Percentiles rank a stretch among this genome's conserved stretches.
phyloP scores from a whole-genome alignment of 53 echinoderm and acorn worm genomes.

The Holothuria scabra region DNA sequence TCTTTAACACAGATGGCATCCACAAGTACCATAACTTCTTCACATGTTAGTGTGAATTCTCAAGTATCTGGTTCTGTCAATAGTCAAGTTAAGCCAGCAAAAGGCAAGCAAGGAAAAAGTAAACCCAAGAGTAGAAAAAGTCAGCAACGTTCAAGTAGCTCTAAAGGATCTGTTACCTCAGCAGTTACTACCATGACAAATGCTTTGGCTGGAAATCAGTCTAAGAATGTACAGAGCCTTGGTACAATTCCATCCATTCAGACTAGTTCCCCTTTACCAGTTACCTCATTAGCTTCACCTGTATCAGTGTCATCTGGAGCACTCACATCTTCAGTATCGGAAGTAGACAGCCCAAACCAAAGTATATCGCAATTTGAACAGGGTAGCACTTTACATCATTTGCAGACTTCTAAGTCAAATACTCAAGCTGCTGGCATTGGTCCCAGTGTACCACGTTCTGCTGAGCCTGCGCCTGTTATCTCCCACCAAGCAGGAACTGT shows the following conservation, averaged over 20 bases:
- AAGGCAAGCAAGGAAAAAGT: constrained; percentile 10
- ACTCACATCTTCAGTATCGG: neutral
- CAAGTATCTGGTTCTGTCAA: too few species aligned
- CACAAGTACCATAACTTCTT: too few species aligned
- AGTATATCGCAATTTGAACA: neutral
- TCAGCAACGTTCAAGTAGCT: constrained; percentile 2
- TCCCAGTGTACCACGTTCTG: neutral
- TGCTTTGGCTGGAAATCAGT: neutral
- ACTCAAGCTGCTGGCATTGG: neutral
- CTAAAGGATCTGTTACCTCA: neutral
- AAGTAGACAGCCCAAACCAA: neutral
- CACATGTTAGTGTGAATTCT: too few species aligned
- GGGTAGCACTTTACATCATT: neutral
- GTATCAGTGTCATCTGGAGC: neutral
- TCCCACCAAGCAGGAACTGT: constrained; percentile 43
- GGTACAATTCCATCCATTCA: constrained; percentile 46
- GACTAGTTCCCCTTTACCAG: constrained; percentile 20
- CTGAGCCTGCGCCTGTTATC: constrained; percentile 16
- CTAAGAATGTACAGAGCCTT: constrained; percentile 27
- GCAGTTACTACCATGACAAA: neutral
- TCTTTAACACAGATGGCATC: too few species aligned
- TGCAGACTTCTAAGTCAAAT: neutral
- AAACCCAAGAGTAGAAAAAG: constrained; percentile 11
- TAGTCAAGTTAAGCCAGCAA: neutral
- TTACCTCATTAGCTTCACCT: neutral